Evolutionary conservation across 2,797 vertebrate species (phyloP).

Genomic region (Streptopelia turtur): DNA sequence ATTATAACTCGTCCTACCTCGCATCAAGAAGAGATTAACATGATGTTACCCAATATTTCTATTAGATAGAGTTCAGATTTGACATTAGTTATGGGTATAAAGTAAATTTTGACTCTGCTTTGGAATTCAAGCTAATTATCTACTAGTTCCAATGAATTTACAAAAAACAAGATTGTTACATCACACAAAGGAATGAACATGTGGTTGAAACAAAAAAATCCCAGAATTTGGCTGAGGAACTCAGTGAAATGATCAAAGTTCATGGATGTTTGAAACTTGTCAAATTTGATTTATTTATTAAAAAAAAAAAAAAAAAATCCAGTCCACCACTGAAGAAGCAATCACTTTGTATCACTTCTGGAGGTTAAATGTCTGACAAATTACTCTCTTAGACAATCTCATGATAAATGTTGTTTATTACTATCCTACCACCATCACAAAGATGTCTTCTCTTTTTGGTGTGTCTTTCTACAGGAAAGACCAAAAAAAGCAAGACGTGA

Average conservation of each 20-base stretch:
- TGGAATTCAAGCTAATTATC: slow-evolving; percentile 65
- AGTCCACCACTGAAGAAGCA: neutral
- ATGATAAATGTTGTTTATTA: neutral
- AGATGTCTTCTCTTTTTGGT: neutral
- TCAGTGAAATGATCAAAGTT: neutral
- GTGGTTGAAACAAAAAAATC: slow-evolving; percentile 46
- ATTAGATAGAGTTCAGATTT: slow-evolving; percentile 67
- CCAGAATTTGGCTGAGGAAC: neutral
- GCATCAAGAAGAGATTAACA: slow-evolving; percentile 60
- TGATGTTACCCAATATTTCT: slow-evolving; percentile 68
- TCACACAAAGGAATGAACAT: slow-evolving; percentile 28
- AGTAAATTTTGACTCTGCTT: slow-evolving; percentile 65
- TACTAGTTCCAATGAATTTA: slow-evolving; percentile 63
- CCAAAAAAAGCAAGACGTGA: neutral
- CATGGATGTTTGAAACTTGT: neutral
- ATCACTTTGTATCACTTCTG: neutral
- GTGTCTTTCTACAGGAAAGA: neutral
- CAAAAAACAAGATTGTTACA: slow-evolving; percentile 42
- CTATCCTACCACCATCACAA: neutral
- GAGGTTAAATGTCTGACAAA: neutral
- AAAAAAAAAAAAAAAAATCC: slow-evolving; percentile 15
- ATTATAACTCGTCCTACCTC: slow-evolving; percentile 49
- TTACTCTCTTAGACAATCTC: neutral
- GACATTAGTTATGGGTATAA: slow-evolving; percentile 74
- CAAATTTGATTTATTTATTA: neutral